These are phyloP conservation scores for Xanthorhoe spadicearia DNA, from an alignment of 2,888 invertebrate genomes.

Conservation along the genomic window DNA sequence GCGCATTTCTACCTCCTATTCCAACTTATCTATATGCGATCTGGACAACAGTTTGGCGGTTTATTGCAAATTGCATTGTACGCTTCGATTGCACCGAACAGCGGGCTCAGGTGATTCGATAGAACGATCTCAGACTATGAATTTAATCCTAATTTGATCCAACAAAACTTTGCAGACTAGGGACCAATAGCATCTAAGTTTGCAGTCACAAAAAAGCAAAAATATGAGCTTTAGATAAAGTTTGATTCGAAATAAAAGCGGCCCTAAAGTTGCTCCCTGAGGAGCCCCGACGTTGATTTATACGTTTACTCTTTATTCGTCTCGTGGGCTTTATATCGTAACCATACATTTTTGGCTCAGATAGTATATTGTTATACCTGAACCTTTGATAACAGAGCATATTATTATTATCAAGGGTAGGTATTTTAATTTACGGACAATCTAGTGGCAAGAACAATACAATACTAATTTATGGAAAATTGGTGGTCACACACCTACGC, in stretches of 20 bases:
- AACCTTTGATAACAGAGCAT: neutral
- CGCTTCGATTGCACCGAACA: slow-evolving; percentile 1
- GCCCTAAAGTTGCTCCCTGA: slow-evolving; percentile 26
- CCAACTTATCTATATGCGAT: slow-evolving; percentile 5
- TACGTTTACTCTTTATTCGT: slow-evolving; percentile 33
- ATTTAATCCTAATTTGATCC: neutral
- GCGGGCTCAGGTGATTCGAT: slow-evolving; percentile 6
- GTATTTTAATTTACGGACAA: neutral
- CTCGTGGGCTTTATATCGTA: slow-evolving; percentile 38
- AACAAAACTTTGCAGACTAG: slow-evolving; percentile 5
- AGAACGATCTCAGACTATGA: neutral
- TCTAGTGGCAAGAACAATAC: neutral
- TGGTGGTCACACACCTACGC: too few species aligned
- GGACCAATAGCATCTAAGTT: slow-evolving; percentile 10
- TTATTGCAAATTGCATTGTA: slow-evolving; percentile 33
- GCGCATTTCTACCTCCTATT: slow-evolving; percentile 9
- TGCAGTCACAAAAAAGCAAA: slow-evolving; percentile 10
- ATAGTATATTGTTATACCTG: neutral
- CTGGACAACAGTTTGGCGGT: slow-evolving; percentile 1
- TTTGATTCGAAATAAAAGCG: slow-evolving; percentile 35
- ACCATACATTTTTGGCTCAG: slow-evolving; percentile 30
- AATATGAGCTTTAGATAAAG: slow-evolving; percentile 27
- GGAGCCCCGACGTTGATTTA: slow-evolving; percentile 37
- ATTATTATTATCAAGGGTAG: neutral
- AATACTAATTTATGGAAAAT: too few species aligned